A percentile compares a stretch with the other conserved stretches of the same genome.
Evolutionary conservation across 2,113 vertebrate genomes (phyloP).

Genomic region (Penelope pileata): DNA sequence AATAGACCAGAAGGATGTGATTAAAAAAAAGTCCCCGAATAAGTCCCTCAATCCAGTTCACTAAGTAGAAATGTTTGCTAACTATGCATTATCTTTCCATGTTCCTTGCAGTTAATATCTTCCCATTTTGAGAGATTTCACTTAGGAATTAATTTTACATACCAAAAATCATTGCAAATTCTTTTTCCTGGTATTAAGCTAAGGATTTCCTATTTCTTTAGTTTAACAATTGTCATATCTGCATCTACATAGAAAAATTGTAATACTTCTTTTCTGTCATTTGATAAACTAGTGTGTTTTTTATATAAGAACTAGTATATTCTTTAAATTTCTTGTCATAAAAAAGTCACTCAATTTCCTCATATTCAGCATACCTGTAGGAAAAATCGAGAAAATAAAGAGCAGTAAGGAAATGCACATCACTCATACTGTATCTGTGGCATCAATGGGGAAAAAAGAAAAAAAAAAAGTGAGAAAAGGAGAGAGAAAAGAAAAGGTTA

Average conservation of each 20-base stretch:
- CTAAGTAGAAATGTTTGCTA: background rate
- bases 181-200: background rate
- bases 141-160: background rate
- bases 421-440: background rate
- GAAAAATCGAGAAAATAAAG: background rate
- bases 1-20: background rate
- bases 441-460: no score
- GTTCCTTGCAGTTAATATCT: background rate
- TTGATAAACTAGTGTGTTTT: background rate
- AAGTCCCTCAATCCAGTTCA: background rate
- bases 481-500: background rate
- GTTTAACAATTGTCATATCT: background rate
- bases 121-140: background rate
- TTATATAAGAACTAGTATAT: no score
- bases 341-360: background rate
- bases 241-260: background rate
- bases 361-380: background rate
- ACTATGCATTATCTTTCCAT: background rate
- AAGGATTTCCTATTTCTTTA: background rate
- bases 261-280: background rate
- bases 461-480: background rate
- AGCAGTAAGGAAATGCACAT: background rate
- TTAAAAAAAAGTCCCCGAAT: background rate
- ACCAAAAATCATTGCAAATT: background rate
- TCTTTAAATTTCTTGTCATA: background rate